phyloP scores from a whole-genome alignment of 2,888 invertebrate species.

The Halictus quadricinctus region DNA sequence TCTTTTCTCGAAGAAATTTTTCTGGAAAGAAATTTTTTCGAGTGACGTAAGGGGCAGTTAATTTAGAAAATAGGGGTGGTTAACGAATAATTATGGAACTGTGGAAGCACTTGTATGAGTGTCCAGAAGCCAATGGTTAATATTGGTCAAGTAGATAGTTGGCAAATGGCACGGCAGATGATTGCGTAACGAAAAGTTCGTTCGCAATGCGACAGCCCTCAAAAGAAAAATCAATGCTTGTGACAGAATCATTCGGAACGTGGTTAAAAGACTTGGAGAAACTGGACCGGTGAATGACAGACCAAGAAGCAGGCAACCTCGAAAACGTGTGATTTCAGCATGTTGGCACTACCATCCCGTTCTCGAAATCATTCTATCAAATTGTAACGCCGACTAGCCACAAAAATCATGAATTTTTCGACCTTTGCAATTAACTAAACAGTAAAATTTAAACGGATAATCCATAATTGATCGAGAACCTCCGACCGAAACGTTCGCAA shows the following conservation, averaged over 20 bases:
- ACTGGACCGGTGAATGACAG: neutral
- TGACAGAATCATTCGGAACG: neutral
- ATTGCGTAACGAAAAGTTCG: neutral
- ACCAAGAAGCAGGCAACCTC: neutral
- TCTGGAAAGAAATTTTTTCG: no score
- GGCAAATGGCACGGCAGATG: neutral
- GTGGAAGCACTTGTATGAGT: no score
- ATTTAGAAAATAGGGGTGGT: no score
- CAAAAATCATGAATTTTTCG: no score
- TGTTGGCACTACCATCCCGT: no score
- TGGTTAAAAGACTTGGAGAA: neutral
- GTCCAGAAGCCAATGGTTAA: neutral
- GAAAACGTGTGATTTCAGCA: neutral
- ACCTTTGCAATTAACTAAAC: neutral
- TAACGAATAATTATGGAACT: no score
- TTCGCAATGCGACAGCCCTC: neutral
- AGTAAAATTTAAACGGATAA: neutral
- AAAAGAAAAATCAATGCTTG: neutral
- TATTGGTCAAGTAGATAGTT: neutral
- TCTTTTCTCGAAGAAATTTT: no score
- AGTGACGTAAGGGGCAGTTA: no score
- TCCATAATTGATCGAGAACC: no score
- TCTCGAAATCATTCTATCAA: neutral
- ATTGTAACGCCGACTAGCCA: neutral
- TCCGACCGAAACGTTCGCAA: no score